Evolutionary conservation across 1,140 invertebrate species (phyloP), one percentile per base, ranked within the genome.

Genomic region (Phthorimaea operculella): DNA sequence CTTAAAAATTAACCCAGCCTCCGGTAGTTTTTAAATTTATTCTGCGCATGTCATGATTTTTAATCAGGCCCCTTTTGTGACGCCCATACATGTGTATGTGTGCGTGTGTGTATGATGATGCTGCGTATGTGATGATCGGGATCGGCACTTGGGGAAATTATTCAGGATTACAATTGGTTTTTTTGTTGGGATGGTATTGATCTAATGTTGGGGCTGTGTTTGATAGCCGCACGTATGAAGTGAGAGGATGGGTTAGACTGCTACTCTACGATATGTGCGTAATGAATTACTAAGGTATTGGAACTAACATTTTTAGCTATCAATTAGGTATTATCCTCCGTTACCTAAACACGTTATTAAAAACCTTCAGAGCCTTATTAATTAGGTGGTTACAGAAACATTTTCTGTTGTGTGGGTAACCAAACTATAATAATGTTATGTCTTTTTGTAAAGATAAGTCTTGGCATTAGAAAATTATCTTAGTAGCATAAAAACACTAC

Each of bases 31-130:
- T 81, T 82, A 77, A 83, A 70, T 76, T 78, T 77, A 83, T 66
- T 78, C 76, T 83, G 79, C 79, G 79, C 79, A 83, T 83, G 77
- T 83, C 79, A 78, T 83, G 79, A 73, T 73, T 77, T 81, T 79
- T 77, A 81, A 81, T 81, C 76, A 79, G 68, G 51, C 68, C 73
- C 68, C 72, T 64, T 28, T 69, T 72, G 71, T 72, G 67, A 74
- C 76, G 74, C 72, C 74, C 60, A 57, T 58, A 66, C 62, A 71
- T 60, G 58, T 48, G 17, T 48, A 3, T 4, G 39, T 42, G 39
- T 42, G 39, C 39, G 39, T 42, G 39, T 42, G 44, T 47, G 44
- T 17, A 39, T 17, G 44, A 42, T 42, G 39, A 42, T 9, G 39
- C 8, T 14, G 39, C 9, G 39, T 42, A 14, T 17, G 44, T 47